Conservation (phyloP, 2,888 invertebrate genomes). For the Patella depressa region DNA sequence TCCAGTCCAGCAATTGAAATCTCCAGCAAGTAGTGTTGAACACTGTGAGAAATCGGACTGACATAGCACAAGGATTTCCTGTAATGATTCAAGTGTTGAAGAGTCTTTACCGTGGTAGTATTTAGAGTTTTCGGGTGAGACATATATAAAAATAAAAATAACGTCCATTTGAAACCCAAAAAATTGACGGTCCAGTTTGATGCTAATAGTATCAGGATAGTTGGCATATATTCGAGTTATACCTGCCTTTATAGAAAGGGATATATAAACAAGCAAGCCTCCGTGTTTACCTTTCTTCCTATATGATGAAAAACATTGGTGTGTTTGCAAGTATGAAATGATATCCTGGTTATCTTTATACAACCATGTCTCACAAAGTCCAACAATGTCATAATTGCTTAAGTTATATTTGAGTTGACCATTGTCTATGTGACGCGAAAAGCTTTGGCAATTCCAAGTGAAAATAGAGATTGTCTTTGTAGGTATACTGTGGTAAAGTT, state of each 20-base stretch:
- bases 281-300: not conserved
- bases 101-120: too few species aligned
- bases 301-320: not conserved
- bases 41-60: not conserved
- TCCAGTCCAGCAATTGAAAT: not conserved
- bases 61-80: not conserved
- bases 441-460: constrained; percentile 1
- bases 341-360: not conserved
- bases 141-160: too few species aligned
- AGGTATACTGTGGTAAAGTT: too few species aligned
- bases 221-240: not conserved
- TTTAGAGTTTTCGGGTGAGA: too few species aligned
- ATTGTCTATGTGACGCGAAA: not conserved
- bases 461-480: not conserved
- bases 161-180: not conserved
- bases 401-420: not conserved
- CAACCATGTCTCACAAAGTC: constrained; percentile 10
- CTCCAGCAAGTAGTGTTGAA: not conserved
- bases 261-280: not conserved
- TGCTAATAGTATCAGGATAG: not conserved
- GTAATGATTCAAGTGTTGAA: too few species aligned
- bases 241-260: not conserved
- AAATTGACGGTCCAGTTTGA: not conserved
- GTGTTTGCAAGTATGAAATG: too few species aligned
- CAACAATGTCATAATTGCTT: not conserved